These are phyloP conservation scores for Phortica variegata DNA, from an alignment of 1,140 invertebrate genomes.

Conservation along the genomic window DNA sequence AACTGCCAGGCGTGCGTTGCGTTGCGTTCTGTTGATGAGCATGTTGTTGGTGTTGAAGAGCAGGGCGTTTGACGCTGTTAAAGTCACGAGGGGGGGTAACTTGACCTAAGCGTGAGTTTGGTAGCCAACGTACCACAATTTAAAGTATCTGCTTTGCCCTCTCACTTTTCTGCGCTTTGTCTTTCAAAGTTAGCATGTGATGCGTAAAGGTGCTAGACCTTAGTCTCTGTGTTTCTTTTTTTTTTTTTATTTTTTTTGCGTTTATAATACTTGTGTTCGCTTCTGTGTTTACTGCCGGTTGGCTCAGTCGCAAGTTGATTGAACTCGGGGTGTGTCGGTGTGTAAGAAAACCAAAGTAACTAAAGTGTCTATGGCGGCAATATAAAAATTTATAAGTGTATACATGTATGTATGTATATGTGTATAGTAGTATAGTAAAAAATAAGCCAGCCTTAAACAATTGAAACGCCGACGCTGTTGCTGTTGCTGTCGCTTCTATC, in stretches of 20 bases:
- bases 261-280: too few relatives aligned
- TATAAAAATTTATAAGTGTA: too few relatives aligned
- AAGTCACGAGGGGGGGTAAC: slow-evolving; percentile 32
- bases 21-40: too few relatives aligned
- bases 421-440: not conserved
- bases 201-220: slow-evolving; percentile 47
- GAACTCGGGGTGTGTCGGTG: slow-evolving; percentile 26
- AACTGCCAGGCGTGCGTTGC: slow-evolving; percentile 18
- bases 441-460: slow-evolving; percentile 39
- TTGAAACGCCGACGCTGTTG: slow-evolving; percentile 32
- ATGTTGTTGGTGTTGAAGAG: slow-evolving; percentile 21
- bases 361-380: too few relatives aligned
- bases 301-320: slow-evolving; percentile 30
- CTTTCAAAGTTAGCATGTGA: slow-evolving; percentile 32
- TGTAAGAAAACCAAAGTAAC: too few relatives aligned
- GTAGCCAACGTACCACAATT: slow-evolving; percentile 4
- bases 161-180: too few relatives aligned
- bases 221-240: too few relatives aligned
- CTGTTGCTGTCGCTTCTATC: not conserved
- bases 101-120: slow-evolving; percentile 30
- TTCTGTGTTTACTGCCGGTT: too few relatives aligned
- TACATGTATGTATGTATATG: too few relatives aligned
- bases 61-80: slow-evolving; percentile 18
- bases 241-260: too few relatives aligned
- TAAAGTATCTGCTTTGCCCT: slow-evolving; percentile 6